A percentile compares a stretch with the other conserved stretches of the same genome.
phyloP scores from a whole-genome alignment of 2,797 vertebrate genomes.

The Lophura swinhoii region DNA sequence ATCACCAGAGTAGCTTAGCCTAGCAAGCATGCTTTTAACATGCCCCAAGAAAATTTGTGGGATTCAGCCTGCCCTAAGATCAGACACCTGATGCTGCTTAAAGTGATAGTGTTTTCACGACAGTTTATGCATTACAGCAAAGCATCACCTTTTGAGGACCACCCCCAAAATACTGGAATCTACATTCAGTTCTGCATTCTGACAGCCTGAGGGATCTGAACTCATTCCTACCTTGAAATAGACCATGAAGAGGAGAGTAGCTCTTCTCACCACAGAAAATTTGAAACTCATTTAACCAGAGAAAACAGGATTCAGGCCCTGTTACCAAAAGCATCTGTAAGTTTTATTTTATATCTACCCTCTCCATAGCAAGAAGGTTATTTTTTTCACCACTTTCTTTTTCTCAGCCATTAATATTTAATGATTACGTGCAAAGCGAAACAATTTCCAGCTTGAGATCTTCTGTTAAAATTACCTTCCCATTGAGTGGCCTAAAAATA shows the following conservation, averaged over 20 bases:
- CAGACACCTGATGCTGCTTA: neutral
- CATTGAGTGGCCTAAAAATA: neutral
- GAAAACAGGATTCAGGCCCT: neutral
- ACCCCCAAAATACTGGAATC: neutral
- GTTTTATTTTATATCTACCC: neutral
- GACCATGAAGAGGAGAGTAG: neutral
- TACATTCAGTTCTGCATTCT: neutral
- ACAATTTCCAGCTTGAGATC: neutral
- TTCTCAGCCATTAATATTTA: neutral
- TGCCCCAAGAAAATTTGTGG: neutral
- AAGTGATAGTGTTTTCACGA: neutral
- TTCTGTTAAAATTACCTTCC: slow-evolving; percentile 20
- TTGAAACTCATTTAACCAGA: neutral
- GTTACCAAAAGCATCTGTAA: neutral
- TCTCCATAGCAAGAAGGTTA: neutral
- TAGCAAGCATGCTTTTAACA: neutral
- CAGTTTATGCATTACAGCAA: neutral
- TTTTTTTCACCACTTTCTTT: slow-evolving; percentile 12
- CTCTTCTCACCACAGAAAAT: neutral
- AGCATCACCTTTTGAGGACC: neutral
- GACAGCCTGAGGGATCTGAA: neutral
- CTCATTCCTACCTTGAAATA: neutral
- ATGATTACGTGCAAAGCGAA: neutral
- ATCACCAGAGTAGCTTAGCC: neutral
- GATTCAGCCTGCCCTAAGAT: neutral